These are phyloP conservation scores for Drosophila birchii DNA, from an alignment of 2,888 invertebrate genomes.

Conservation along the genomic window DNA sequence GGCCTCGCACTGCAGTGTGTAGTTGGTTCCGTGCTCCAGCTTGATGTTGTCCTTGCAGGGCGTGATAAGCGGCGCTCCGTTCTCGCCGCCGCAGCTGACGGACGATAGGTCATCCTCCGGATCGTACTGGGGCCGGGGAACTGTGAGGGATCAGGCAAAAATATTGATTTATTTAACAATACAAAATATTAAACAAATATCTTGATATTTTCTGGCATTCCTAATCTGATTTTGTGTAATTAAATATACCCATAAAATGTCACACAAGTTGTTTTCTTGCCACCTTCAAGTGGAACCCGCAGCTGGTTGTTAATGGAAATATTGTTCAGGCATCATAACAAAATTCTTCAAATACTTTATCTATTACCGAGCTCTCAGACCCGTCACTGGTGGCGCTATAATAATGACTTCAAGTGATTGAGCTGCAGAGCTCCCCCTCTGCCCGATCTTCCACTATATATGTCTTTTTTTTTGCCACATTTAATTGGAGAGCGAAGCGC, in stretches of 20 bases:
- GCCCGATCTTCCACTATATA: not conserved
- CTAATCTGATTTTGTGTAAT: not conserved
- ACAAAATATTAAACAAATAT: not conserved
- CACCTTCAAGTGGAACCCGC: not conserved
- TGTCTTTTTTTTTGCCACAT: not conserved
- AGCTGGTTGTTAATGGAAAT: slow-evolving; percentile 1
- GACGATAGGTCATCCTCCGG: slow-evolving; percentile 60
- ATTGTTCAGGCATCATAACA: slow-evolving; percentile 13
- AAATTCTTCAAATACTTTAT: slow-evolving; percentile 18
- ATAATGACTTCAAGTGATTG: slow-evolving; percentile 50
- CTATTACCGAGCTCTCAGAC: slow-evolving; percentile 1
- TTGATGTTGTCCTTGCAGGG: slow-evolving; percentile 80
- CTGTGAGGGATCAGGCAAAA: slow-evolving; percentile 53
- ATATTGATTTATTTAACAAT: not conserved
- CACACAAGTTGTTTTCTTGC: not conserved
- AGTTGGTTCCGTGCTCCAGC: slow-evolving; percentile 80
- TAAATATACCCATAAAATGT: not conserved
- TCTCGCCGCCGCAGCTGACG: slow-evolving; percentile 74
- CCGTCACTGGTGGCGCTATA: slow-evolving; percentile 49
- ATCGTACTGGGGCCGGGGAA: slow-evolving; percentile 67
- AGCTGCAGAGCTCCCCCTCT: slow-evolving; percentile 15
- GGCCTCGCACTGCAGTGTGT: slow-evolving; percentile 85
- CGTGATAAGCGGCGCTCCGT: slow-evolving; percentile 82
- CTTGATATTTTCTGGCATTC: not conserved
- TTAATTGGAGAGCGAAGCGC: slow-evolving; percentile 1